Base-by-base conservation (phyloP, 2,113 vertebrate species). In the Neolamprologus sp. region DNA sequence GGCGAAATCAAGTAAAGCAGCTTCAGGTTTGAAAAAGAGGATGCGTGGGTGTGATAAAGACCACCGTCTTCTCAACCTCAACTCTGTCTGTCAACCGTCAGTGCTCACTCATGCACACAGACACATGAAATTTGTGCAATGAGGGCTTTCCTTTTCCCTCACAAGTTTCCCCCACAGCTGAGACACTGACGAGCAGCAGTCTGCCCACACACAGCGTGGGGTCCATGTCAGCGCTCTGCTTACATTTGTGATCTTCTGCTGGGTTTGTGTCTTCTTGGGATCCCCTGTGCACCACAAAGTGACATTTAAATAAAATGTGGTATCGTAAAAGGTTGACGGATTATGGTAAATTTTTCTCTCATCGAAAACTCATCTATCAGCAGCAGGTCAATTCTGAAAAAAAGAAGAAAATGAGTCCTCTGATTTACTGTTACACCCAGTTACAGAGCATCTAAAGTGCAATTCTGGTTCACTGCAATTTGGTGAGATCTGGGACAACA, bases 141-240 rank as follows among this genome's bases (percentile, higher is more conserved):
- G 23, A 94, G 86, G 91, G 87, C 42, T 92, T 92, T 88, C 91
- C 90, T 91, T 49, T 40, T 5, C 21, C 80, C 90, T 23, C 45
- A 78, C 33, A 81, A 60, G 85, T 88, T 87, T 92, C 68, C 87
- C 53, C 63, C 53, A 85, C 58, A 83, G 81, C 75, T 71, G 83
- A 80, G 86, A 81, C 28, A 28, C 23, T 85, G 86, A 90, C 7
- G 54, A 87, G 82, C 79, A 12, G 57, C 84, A 30, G 2, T 17
- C 54, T 12, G 60, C 93, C 92, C 80, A 83, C 55, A 30, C 54
- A 28, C 40, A 81, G 92, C 37, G 90, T 91, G 91, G 89, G 92
- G 51, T 81, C 51, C 6, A 5, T 37, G 60, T 84, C 14, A 53
- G 9, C 17, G 63, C 81, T 65, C 83, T 5, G 73, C 57, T 30